Percentiles rank a stretch among this genome's conserved stretches.
phyloP scores from a whole-genome alignment of 2,888 invertebrate species.

The Temnothorax ravouxi region DNA sequence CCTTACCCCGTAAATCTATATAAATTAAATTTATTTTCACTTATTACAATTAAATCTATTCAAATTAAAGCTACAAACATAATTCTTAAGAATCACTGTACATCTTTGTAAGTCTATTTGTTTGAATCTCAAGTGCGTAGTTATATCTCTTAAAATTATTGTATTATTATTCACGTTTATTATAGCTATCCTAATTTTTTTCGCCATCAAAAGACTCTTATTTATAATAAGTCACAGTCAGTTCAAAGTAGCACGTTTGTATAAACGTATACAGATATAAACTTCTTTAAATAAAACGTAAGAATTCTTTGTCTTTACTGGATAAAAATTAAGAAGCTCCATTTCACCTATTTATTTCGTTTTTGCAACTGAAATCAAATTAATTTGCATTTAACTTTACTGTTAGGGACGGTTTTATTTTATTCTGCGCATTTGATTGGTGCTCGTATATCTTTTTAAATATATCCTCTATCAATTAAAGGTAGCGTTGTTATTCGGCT shows the following conservation, averaged over 20 bases:
- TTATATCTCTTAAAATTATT: neutral
- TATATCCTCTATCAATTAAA: constrained; percentile 1
- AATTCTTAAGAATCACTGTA: neutral
- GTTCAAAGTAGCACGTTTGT: neutral
- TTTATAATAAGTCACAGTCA: neutral
- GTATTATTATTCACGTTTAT: neutral
- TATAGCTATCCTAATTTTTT: neutral
- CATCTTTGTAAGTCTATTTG: neutral
- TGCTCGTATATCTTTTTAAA: neutral
- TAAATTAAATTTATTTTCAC: neutral
- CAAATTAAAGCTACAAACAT: neutral
- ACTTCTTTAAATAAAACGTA: neutral
- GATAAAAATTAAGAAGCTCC: neutral
- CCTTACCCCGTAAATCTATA: neutral
- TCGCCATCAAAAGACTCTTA: neutral
- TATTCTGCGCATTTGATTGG: neutral
- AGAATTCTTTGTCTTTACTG: neutral
- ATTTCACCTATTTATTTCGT: neutral
- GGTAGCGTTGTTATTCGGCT: neutral
- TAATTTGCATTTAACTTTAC: neutral
- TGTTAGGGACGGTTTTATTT: neutral
- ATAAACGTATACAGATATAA: neutral
- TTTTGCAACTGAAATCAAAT: constrained; percentile 11
- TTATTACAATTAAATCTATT: neutral
- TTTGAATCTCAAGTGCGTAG: neutral